Evolutionary conservation across 1,140 invertebrate species (phyloP).

Genomic region (Drosophila sulfurigaster): DNA sequence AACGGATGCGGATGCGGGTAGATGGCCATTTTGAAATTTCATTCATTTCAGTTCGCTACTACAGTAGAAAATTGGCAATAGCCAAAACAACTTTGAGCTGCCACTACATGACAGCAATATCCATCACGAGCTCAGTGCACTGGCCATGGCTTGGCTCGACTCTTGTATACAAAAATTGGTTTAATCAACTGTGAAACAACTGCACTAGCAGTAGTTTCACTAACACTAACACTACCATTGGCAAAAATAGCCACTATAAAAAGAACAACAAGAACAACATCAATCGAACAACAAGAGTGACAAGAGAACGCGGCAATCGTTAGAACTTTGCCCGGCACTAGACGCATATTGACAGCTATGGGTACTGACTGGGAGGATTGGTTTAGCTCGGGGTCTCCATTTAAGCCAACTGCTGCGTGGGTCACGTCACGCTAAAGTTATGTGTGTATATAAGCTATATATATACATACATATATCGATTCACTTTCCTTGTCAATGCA

Average conservation of each 20-base stretch:
- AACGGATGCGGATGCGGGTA: background rate
- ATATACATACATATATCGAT: conserved; percentile 51
- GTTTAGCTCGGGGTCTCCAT: conserved; percentile 20
- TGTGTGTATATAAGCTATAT: background rate
- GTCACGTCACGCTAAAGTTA: conserved; percentile 30
- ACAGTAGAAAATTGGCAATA: conserved; percentile 68
- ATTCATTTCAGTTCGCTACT: conserved; percentile 57
- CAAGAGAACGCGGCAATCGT: conserved; percentile 64
- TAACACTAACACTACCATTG: conserved; percentile 39
- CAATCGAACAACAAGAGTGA: conserved; percentile 44
- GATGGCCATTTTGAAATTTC: conserved; percentile 76
- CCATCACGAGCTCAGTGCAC: conserved; percentile 63
- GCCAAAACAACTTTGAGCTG: conserved; percentile 53
- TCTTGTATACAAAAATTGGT: conserved; percentile 76
- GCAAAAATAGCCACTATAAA: conserved; percentile 49
- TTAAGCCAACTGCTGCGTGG: conserved; percentile 60
- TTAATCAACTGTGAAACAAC: conserved; percentile 83
- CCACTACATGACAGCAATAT: conserved; percentile 77
- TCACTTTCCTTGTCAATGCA: conserved; percentile 73
- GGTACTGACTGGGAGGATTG: background rate
- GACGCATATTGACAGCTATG: conserved; percentile 43
- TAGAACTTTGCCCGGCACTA: conserved; percentile 45
- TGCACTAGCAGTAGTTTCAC: conserved; percentile 47
- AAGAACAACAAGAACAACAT: conserved; percentile 33
- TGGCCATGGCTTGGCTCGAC: conserved; percentile 52